Percentiles rank a stretch among this genome's conserved stretches.
Evolutionary conservation across 2,888 invertebrate species (phyloP).

Genomic region (Apodemia hepburni): DNA sequence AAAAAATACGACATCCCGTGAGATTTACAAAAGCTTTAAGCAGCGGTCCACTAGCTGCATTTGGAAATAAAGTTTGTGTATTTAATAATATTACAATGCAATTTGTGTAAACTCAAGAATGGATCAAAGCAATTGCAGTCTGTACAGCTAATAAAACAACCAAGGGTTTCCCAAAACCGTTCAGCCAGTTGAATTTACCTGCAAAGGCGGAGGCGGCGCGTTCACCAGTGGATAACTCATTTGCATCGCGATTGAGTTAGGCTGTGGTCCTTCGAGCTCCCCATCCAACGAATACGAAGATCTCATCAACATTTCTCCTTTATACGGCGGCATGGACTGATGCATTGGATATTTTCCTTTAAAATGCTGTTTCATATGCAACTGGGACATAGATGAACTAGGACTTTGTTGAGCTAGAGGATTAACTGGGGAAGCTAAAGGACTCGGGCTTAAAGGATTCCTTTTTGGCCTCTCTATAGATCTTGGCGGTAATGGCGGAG

Average conservation of each 20-base stretch:
- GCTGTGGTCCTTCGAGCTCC: constrained; percentile 63
- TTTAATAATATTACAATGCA: background rate
- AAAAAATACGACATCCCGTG: background rate
- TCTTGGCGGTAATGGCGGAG: constrained; percentile 61
- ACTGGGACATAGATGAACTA: constrained; percentile 24
- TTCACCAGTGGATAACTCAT: constrained; percentile 83
- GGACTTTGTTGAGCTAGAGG: constrained; percentile 48
- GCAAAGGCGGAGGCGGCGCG: constrained; percentile 69
- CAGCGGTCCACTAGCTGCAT: background rate
- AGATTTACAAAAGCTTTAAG: background rate
- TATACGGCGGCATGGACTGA: constrained; percentile 52
- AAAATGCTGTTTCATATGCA: constrained; percentile 41
- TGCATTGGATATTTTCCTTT: constrained; percentile 50
- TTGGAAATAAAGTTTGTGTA: background rate
- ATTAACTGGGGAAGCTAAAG: constrained; percentile 36
- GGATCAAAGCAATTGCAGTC: background rate
- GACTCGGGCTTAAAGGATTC: constrained; percentile 43
- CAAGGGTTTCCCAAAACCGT: constrained; percentile 9
- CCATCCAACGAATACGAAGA: constrained; percentile 67
- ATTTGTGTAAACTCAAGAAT: background rate
- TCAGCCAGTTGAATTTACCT: constrained; percentile 47
- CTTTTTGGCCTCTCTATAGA: constrained; percentile 52
- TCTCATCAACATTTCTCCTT: constrained; percentile 43
- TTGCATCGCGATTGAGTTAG: constrained; percentile 83
- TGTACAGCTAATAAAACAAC: background rate